Percentiles rank a stretch among this genome's conserved stretches.
phyloP scores from a whole-genome alignment of 2,888 invertebrate genomes.

The Thymelicus lineola region DNA sequence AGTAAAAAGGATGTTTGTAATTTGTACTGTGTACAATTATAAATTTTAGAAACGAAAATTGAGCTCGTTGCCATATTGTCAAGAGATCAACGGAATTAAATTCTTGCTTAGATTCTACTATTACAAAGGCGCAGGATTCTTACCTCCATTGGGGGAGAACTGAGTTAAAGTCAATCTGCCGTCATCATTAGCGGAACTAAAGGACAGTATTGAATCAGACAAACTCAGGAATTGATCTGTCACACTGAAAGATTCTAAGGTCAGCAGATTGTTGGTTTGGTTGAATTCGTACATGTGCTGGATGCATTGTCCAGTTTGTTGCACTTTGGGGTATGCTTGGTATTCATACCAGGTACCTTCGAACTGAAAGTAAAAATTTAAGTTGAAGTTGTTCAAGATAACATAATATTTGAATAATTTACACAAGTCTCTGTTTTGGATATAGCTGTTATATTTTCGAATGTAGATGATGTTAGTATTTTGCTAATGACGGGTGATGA shows the following conservation, averaged over 20 bases:
- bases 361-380: slow-evolving; percentile 44
- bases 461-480: too few relatives aligned
- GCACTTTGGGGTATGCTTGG: slow-evolving; percentile 52
- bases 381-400: too few relatives aligned
- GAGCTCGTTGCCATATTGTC: too few relatives aligned
- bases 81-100: too few relatives aligned
- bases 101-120: too few relatives aligned
- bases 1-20: too few relatives aligned
- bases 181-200: slow-evolving; percentile 49
- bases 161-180: slow-evolving; percentile 57
- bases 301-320: slow-evolving; percentile 63
- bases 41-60: too few relatives aligned
- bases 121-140: not conserved
- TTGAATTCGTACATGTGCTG: slow-evolving; percentile 53
- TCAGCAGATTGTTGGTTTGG: slow-evolving; percentile 47
- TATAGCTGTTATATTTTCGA: too few relatives aligned
- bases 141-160: slow-evolving; percentile 51
- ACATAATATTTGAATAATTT: too few relatives aligned
- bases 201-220: slow-evolving; percentile 50
- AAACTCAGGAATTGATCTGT: slow-evolving; percentile 53
- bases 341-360: slow-evolving; percentile 51
- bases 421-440: too few relatives aligned
- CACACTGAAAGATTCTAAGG: slow-evolving; percentile 56
- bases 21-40: too few relatives aligned
- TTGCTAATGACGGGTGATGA: too few relatives aligned